Evolutionary conservation across 2,888 invertebrate genomes (phyloP).

Genomic region (Cosmia trapezina): DNA sequence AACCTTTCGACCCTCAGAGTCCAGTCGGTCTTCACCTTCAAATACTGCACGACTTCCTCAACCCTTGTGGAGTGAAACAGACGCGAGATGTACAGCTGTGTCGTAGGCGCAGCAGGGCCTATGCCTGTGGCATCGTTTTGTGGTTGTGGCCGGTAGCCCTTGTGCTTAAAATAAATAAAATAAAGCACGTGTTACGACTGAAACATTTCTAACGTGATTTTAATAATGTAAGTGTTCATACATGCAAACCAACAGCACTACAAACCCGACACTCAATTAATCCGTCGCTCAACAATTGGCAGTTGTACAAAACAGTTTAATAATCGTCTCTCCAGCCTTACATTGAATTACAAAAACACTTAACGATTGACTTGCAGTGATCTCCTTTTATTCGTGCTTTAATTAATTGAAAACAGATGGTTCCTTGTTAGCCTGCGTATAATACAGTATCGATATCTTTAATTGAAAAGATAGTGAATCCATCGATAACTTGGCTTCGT

Average conservation of each 20-base stretch:
- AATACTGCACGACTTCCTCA: too few species aligned
- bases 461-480: conserved; percentile 84
- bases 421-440: conserved; percentile 85
- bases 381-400: conserved; percentile 77
- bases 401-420: conserved; percentile 89
- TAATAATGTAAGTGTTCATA: conserved; percentile 12
- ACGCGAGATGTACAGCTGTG: too few species aligned
- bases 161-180: not conserved
- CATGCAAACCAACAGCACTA: conserved; percentile 28
- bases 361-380: conserved; percentile 73
- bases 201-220: not conserved
- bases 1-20: too few species aligned
- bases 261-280: conserved; percentile 34
- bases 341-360: conserved; percentile 65
- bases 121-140: too few species aligned
- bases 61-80: too few species aligned
- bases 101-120: too few species aligned
- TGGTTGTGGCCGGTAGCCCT: too few species aligned
- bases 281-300: conserved; percentile 38
- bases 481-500: conserved; percentile 78
- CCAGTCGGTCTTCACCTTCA: too few species aligned
- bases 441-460: conserved; percentile 81
- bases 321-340: conserved; percentile 38
- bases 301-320: conserved; percentile 53
- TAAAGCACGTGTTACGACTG: not conserved